Evolutionary conservation across 1,140 invertebrate genomes (phyloP).

Genomic region (Pseudomyrmex sp.): DNA sequence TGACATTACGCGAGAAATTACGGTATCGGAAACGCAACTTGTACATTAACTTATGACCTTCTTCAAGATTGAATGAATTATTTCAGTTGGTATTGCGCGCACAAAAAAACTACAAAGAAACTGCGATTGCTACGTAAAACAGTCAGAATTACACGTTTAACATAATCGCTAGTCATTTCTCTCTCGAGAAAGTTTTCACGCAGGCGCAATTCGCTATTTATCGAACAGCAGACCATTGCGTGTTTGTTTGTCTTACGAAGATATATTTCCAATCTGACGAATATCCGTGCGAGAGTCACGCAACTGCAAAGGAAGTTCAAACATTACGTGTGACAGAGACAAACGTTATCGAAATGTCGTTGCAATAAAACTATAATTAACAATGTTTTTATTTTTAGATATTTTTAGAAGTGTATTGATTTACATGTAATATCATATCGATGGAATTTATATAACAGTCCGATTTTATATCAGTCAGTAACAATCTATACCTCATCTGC

Average conservation of each 20-base stretch:
- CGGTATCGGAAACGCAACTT: slow-evolving; percentile 8
- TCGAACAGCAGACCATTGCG: neutral
- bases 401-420: too few relatives aligned
- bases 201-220: neutral
- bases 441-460: too few relatives aligned
- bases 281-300: too few relatives aligned
- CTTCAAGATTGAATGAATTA: neutral
- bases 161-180: slow-evolving; percentile 8
- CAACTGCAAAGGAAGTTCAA: neutral
- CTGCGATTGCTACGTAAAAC: slow-evolving; percentile 4
- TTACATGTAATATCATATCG: too few relatives aligned
- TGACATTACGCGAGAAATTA: slow-evolving; percentile 18
- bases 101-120: neutral
- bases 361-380: neutral
- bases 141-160: slow-evolving; percentile 28
- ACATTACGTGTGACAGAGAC: neutral
- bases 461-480: too few relatives aligned
- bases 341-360: neutral
- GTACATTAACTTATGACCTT: slow-evolving; percentile 34
- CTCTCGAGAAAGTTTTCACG: slow-evolving; percentile 5
- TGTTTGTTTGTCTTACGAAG: slow-evolving; percentile 2
- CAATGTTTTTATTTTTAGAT: neutral
- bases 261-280: neutral
- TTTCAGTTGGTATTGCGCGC: neutral
- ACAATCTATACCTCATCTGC: too few relatives aligned